These are phyloP conservation scores for Sipha flava DNA, from an alignment of 1,140 invertebrate species.

Conservation along the genomic window DNA sequence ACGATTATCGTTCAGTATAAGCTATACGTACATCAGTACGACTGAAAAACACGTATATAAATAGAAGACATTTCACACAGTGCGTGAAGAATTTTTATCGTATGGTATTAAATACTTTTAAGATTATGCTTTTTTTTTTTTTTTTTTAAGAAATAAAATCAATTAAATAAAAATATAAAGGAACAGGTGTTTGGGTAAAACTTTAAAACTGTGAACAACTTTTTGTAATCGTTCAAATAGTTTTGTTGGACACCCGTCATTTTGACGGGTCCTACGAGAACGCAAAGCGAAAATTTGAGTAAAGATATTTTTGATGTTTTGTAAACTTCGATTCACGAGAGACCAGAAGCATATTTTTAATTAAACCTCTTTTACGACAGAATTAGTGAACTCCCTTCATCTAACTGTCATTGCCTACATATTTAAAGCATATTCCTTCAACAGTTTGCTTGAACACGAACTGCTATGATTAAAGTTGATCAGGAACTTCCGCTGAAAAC, in stretches of 20 bases:
- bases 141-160: not conserved
- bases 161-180: not conserved
- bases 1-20: too few species aligned
- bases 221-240: not conserved
- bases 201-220: not conserved
- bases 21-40: too few species aligned
- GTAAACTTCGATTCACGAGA: slow-evolving; percentile 9
- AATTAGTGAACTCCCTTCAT: not conserved
- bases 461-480: slow-evolving; percentile 16
- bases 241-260: not conserved
- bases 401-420: not conserved
- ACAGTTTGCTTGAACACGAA: slow-evolving; percentile 3
- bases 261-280: not conserved
- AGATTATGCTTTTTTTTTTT: not conserved
- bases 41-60: too few species aligned
- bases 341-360: slow-evolving; percentile 13
- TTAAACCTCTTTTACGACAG: not conserved
- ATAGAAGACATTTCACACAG: too few species aligned
- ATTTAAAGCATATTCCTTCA: not conserved
- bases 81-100: too few species aligned
- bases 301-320: slow-evolving; percentile 23
- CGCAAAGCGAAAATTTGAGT: not conserved
- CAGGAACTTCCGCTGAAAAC: not conserved
- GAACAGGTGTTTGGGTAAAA: not conserved
- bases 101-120: too few species aligned